Evolutionary conservation across 1,140 invertebrate species (phyloP), one percentile per base, ranked within the genome.

Genomic region (Eueides isabella): DNA sequence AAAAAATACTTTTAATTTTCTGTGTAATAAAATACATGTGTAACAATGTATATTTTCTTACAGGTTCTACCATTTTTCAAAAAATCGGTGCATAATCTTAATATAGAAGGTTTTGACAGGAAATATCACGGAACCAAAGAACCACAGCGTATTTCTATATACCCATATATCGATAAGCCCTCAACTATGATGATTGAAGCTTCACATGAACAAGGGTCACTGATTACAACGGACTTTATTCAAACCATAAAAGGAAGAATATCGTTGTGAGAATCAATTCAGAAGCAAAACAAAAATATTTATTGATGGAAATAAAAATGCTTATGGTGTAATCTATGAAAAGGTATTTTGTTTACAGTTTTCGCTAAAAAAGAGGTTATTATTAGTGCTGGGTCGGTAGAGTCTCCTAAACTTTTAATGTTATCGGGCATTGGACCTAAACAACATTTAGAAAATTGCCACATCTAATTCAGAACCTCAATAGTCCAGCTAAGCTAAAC

Each of bases 21-120:
- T n/a, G n/a, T n/a, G n/a, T n/a, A n/a, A n/a, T n/a, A n/a, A n/a
- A n/a, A n/a, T n/a, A n/a, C n/a, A n/a, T 38, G 14, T 38, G 4
- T 38, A 38, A 16, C 16, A 5, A 14, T 48, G 19, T 9, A n/a
- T 48, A 48, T 38, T 19, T 48, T 48, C 19, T 48, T 5, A 11
- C 41, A 93, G 90, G 95, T 97, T 0, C 88, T 97, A 2, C 96
- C 96, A 0, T 98, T 97, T 82, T 98, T 98, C 83, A 95, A 95
- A 79, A 97, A 97, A 85, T 95, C 96, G 0, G 95, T 97, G 87
- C 95, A 96, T 72, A 95, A 95, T 80, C 85, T 95, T 62, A 95
- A 91, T 67, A 74, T 88, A 6, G 86, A 91, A 73, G 84, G 76
- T 7, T 75, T 91, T 7, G 84, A 94, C 76, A 87, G 88, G 0